Base-by-base conservation (phyloP, 2,888 invertebrate species). In the Hofmannophila pseudospretella region DNA sequence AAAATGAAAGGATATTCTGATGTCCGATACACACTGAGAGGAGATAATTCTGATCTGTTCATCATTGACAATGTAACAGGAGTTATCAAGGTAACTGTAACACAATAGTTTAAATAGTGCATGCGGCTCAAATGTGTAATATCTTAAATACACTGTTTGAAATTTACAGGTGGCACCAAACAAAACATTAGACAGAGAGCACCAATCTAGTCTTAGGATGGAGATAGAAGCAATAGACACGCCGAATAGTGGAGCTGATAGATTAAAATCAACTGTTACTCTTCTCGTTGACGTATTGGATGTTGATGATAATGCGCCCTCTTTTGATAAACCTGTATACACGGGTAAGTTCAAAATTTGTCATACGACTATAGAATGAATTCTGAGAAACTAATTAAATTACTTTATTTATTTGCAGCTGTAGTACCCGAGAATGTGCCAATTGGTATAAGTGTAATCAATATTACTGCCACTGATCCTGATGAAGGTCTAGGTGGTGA, bases 391-490 rank as follows among this genome's bases (percentile, higher is more conserved):
- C 19, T 23, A 23, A 23, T 7, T n/a, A n/a, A 7, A 7, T 8
- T 8, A 23, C 8, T 8, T 19, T 19, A 4, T 1, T 31, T 39
- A 5, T 30, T 65, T 65, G 52, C 89, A 49, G 91, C 93, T 3
- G 93, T 95, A 0, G 91, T 94, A 19, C 92, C 94, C 0, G 94
- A 94, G 67, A 94, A 93, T 56, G 93, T 92, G 0, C 86, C 88
- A 0, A 66, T 89, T 0, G 92, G 92, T 27, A 89, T 90, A 10
- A 89, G 89, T 35, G 91, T 94, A 1, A 78, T 92, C 1, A 91
- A 91, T 36, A 80, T 94, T 1, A 88, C 89, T 2, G 95, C 96
- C 0, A 89, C 79, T 0, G 96, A 96, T 68, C 90, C 91, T 0
- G 96, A 96, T 56, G 92, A 93, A 66, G 93, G 92, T 0, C 78